Percentiles rank a stretch among this genome's conserved stretches.
Conservation (phyloP, 2,888 invertebrate species). For the Melangyna quadrimaculata region DNA sequence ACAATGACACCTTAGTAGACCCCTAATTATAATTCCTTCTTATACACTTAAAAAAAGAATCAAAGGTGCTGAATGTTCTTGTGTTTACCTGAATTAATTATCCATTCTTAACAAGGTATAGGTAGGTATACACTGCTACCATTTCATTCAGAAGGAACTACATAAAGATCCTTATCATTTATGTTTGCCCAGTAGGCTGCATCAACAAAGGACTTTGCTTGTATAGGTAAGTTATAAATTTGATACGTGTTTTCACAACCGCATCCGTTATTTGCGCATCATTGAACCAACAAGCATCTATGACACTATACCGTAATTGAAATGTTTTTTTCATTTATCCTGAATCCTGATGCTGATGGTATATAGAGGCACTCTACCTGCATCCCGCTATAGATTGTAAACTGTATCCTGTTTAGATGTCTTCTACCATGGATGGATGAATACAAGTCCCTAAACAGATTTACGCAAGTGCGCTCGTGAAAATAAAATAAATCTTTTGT, state of each 20-base stretch:
- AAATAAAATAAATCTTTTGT: conserved; percentile 56
- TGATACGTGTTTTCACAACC: conserved; percentile 65
- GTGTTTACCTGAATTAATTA: neutral
- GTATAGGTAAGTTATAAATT: conserved; percentile 32
- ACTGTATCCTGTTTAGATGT: conserved; percentile 55
- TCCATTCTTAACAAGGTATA: neutral
- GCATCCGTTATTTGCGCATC: conserved; percentile 64
- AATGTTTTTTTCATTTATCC: conserved; percentile 23
- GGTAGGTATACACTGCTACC: neutral
- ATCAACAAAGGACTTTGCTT: conserved; percentile 24
- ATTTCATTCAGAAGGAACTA: conserved; percentile 28
- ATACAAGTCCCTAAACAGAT: conserved; percentile 48
- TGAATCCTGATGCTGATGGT: no score
- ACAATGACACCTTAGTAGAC: neutral
- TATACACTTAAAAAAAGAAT: neutral
- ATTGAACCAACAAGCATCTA: conserved; percentile 25
- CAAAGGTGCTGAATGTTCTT: neutral
- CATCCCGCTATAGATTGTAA: conserved; percentile 21
- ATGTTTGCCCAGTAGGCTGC: conserved; percentile 55
- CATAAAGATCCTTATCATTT: conserved; percentile 36
- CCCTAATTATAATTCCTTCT: neutral
- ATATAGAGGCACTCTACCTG: conserved; percentile 16
- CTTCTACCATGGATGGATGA: conserved; percentile 29
- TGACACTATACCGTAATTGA: conserved; percentile 35
- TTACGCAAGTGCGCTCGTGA: conserved; percentile 52